A percentile compares a stretch with the other conserved stretches of the same genome.
phyloP scores from a whole-genome alignment of 2,888 invertebrate species.

The Cantharis flavilabris region DNA sequence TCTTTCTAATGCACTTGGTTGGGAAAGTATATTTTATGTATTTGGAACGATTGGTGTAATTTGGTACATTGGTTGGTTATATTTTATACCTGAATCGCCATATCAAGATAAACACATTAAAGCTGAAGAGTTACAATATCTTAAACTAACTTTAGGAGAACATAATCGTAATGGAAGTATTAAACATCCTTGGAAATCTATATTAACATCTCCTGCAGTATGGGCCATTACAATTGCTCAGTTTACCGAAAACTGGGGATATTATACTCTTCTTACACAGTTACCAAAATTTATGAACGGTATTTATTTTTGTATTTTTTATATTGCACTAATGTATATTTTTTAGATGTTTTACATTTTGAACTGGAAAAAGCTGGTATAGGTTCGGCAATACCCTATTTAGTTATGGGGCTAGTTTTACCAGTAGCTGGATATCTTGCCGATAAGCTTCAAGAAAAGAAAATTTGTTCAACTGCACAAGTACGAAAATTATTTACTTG shows the following conservation, averaged over 20 bases:
- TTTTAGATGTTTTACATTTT: conserved; percentile 71
- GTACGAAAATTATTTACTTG: conserved; percentile 72
- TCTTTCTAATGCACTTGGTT: conserved; percentile 72
- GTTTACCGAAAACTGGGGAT: conserved; percentile 90
- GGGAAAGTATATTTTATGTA: conserved; percentile 83
- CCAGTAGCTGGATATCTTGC: conserved; percentile 82
- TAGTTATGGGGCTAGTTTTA: conserved; percentile 83
- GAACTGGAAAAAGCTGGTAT: conserved; percentile 80
- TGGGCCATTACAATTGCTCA: conserved; percentile 85
- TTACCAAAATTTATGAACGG: conserved; percentile 85
- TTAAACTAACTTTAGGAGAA: conserved; percentile 64
- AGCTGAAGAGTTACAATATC: conserved; percentile 73
- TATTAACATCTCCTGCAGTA: conserved; percentile 75
- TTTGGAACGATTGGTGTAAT: conserved; percentile 71
- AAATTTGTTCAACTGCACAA: conserved; percentile 72
- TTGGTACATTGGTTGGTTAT: conserved; percentile 74
- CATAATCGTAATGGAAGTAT: conserved; percentile 57
- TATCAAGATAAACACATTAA: conserved; percentile 75
- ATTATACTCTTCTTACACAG: conserved; percentile 82
- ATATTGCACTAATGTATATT: background rate
- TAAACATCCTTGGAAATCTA: conserved; percentile 75
- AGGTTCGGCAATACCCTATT: conserved; percentile 83
- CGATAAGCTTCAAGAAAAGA: conserved; percentile 72
- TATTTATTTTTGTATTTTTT: conserved; percentile 44
- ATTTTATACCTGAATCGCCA: conserved; percentile 73